Conservation (phyloP, 2,113 vertebrate genomes). For the Psophia crepitans region DNA sequence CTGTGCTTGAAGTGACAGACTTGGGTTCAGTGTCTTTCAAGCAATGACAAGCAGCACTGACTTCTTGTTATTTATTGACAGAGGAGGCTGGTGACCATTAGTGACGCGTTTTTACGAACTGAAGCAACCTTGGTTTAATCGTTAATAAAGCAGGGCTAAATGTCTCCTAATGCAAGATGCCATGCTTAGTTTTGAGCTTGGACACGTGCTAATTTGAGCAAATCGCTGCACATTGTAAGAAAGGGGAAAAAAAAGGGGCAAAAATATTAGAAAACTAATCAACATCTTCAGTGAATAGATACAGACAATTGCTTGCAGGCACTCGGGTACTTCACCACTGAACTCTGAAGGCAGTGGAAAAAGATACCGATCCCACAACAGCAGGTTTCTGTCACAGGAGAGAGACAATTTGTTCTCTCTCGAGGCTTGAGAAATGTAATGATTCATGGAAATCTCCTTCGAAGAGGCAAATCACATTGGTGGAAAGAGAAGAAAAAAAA, state of each 20-base stretch:
- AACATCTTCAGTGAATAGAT: neutral
- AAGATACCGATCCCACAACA: neutral
- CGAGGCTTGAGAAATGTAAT: neutral
- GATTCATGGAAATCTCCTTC: neutral
- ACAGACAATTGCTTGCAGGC: neutral
- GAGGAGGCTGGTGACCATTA: neutral
- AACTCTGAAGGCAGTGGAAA: neutral
- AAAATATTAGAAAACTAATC: neutral
- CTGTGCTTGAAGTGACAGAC: constrained; percentile 13
- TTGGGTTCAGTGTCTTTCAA: constrained; percentile 16
- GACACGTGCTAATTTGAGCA: neutral
- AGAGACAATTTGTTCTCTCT: neutral
- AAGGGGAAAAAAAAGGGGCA: neutral
- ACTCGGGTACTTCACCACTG: neutral
- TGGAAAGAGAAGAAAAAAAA: neutral
- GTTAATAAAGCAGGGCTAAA: neutral
- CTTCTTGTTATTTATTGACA: neutral
- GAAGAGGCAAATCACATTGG: neutral
- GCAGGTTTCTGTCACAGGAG: neutral
- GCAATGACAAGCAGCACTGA: constrained; percentile 7
- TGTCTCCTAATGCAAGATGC: neutral
- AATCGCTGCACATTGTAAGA: neutral
- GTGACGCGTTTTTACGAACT: neutral
- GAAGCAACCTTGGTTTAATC: neutral
- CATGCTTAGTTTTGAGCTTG: neutral